Conservation (phyloP, 2,888 invertebrate species). For the Drosophila infuscata region DNA sequence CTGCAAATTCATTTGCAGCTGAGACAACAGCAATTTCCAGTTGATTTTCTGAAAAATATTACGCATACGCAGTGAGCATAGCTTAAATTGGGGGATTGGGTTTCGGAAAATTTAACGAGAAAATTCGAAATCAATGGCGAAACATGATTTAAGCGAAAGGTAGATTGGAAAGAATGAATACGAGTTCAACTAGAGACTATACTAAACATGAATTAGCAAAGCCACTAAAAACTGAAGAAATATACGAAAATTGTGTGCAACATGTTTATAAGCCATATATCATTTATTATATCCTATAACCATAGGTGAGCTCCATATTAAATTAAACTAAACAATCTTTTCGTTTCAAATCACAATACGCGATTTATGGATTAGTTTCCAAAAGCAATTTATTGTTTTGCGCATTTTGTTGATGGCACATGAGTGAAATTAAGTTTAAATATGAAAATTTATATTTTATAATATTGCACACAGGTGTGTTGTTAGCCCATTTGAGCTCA, state of each 20-base stretch:
- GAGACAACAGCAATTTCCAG: constrained; percentile 26
- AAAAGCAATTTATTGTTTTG: background rate
- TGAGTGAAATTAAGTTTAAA: background rate
- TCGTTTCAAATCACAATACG: background rate
- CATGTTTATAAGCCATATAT: background rate
- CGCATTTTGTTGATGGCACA: background rate
- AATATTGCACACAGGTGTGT: background rate
- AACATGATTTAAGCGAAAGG: background rate
- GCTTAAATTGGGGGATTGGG: background rate
- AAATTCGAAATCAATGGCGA: background rate
- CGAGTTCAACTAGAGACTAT: background rate
- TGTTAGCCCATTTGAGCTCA: background rate
- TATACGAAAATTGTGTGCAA: background rate
- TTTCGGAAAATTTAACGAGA: background rate
- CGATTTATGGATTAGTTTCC: background rate
- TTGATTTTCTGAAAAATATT: constrained; percentile 31
- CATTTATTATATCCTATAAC: background rate
- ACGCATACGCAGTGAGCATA: constrained; percentile 28
- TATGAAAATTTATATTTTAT: background rate
- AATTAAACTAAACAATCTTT: background rate
- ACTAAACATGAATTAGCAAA: background rate
- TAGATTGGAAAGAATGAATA: background rate
- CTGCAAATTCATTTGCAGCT: constrained; percentile 38
- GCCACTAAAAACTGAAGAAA: background rate
- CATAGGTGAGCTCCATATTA: background rate